Evolutionary conservation across 2,113 vertebrate species (phyloP), one percentile per base, ranked within the genome.

Genomic region (Lophotis ruficrista): DNA sequence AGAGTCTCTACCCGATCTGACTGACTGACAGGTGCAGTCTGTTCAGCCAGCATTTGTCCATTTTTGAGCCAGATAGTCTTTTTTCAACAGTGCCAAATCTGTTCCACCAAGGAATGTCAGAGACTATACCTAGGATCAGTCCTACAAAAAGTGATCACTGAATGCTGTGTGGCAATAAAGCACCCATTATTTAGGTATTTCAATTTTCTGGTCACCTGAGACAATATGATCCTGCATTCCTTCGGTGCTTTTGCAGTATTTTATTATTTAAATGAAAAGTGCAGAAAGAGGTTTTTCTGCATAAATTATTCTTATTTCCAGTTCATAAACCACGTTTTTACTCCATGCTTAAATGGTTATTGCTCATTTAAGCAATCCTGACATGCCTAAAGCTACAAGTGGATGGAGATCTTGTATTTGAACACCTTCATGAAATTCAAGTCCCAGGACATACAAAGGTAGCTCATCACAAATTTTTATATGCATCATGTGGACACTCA

Each of bases 261-360:
- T 94, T 69, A 97, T 89, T 95, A 96, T 96, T 94, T 92, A 96
- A 89, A 80, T 72, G 54, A 96, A 90, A 96, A 96, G 87, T 90
- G 70, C 87, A 92, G 83, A 87, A 97, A 93, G 71, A 90, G 82
- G 21, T 86, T 92, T 95, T 96, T 94, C 89, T 97, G 91, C 93
- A 94, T 94, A 97, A 96, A 95, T 96, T 95, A 95, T 94, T 95
- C 79, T 94, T 72, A 72, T 80, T 96, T 95, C 83, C 91, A 90
- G 87, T 93, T 97, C 95, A 96, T 96, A 91, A 91, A 61, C 73
- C 45, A 5, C 78, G 70, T 38, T 95, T 96, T 96, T 79, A 62
- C 54, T 89, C 89, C 71, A 83, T 90, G 93, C 92, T 89, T 93
- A 90, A 93, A 94, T 79, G 83, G 47, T 94, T 89, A 95, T 95